These are phyloP conservation scores for Caradrina kadenii DNA, from an alignment of 2,888 invertebrate genomes.

Conservation along the genomic window DNA sequence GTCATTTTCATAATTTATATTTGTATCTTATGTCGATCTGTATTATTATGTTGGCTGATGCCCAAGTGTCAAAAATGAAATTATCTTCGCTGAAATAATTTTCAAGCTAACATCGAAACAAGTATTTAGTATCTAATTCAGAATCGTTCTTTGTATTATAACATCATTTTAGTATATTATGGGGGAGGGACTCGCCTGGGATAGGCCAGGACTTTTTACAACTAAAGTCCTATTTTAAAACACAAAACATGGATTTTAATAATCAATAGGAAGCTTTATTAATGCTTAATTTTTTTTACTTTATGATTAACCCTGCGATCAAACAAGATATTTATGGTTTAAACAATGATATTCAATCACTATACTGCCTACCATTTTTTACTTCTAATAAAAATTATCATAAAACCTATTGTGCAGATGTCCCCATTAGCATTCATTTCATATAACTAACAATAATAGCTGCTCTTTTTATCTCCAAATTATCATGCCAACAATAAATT, in stretches of 20 bases:
- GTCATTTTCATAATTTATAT: conserved; percentile 44
- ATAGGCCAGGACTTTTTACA: neutral
- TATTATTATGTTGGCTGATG: conserved; percentile 44
- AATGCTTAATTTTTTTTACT: too few relatives aligned
- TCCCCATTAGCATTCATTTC: neutral
- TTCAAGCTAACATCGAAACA: conserved; percentile 5
- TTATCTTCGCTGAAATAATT: conserved; percentile 7
- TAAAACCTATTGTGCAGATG: conserved; percentile 1
- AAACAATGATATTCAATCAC: too few relatives aligned
- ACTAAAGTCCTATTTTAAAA: neutral
- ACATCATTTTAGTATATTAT: too few relatives aligned
- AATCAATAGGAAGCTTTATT: too few relatives aligned
- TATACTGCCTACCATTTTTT: too few relatives aligned
- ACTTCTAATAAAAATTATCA: neutral
- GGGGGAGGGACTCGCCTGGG: too few relatives aligned
- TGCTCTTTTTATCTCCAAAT: conserved; percentile 19
- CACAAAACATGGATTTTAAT: too few relatives aligned
- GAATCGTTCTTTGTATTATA: neutral
- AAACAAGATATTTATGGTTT: too few relatives aligned
- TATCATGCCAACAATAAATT: conserved; percentile 6
- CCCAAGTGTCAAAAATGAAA: conserved; percentile 37
- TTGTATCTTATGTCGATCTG: conserved; percentile 45
- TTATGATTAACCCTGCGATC: too few relatives aligned
- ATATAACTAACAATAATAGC: neutral
- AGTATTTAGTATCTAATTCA: conserved; percentile 4